Evolutionary conservation across 2,888 invertebrate species (phyloP).

Genomic region (Stenoptilia bipunctidactyla): DNA sequence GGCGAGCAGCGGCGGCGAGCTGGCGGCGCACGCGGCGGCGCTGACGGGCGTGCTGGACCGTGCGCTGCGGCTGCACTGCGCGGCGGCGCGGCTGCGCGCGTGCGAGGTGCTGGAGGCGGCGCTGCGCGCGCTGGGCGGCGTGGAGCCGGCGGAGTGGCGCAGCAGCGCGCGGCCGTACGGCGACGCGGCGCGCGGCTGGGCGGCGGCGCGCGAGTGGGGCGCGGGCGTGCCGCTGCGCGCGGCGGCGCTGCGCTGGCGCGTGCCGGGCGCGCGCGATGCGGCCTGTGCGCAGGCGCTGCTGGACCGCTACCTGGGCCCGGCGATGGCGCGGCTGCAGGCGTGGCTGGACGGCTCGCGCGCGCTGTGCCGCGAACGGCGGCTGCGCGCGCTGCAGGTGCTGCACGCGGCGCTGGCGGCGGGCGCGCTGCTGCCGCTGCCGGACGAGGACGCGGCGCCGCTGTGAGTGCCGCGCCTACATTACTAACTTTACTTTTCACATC

Average conservation of each 20-base stretch:
- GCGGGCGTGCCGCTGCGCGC: conserved; percentile 75
- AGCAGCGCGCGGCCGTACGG: conserved; percentile 74
- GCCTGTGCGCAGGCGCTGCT: conserved; percentile 75
- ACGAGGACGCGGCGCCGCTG: conserved; percentile 71
- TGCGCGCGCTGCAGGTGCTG: conserved; percentile 77
- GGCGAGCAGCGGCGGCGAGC: conserved; percentile 73
- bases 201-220: conserved; percentile 88
- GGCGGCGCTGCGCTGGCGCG: conserved; percentile 81
- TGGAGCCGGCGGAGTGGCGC: conserved; percentile 74
- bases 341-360: conserved; percentile 63
- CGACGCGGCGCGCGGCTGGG: conserved; percentile 75
- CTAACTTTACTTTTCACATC: not conserved
- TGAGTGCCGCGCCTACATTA: conserved; percentile 45
- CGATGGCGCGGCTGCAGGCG: conserved; percentile 70
- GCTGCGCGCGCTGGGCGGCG: conserved; percentile 70
- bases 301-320: conserved; percentile 75
- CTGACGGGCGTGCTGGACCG: conserved; percentile 77
- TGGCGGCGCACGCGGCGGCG: conserved; percentile 76
- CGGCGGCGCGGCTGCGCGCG: conserved; percentile 75
- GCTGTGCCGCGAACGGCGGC: conserved; percentile 76
- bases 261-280: conserved; percentile 79
- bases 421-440: conserved; percentile 77
- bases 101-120: conserved; percentile 73
- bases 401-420: conserved; percentile 75
- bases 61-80: conserved; percentile 77